Percentiles rank a stretch among this genome's conserved stretches.
Evolutionary conservation across 2,797 vertebrate genomes (phyloP).

Genomic region (Glossophaga mutica): DNA sequence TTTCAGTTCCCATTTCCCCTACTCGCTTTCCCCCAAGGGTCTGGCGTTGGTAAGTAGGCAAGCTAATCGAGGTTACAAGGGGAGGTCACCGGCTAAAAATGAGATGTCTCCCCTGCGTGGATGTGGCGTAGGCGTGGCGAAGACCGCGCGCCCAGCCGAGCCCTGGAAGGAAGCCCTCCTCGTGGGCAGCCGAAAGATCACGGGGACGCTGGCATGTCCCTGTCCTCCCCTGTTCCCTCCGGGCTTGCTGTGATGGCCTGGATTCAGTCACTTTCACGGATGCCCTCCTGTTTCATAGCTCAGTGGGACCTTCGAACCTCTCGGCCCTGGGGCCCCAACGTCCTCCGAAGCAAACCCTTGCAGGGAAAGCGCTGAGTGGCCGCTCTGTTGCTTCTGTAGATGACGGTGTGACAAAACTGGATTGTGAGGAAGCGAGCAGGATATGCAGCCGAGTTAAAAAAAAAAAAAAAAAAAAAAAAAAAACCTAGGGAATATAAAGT

Average conservation of each 20-base stretch:
- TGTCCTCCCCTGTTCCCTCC: background rate
- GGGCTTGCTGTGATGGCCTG: background rate
- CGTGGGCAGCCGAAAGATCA: accelerated
- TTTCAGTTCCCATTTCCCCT: background rate
- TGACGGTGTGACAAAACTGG: background rate
- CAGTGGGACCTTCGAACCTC: background rate
- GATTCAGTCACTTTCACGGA: background rate
- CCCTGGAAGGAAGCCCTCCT: background rate
- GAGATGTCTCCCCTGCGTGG: background rate
- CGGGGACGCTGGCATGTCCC: background rate
- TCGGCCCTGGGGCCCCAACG: background rate
- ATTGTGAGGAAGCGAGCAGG: background rate
- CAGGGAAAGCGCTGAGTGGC: background rate
- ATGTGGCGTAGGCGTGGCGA: background rate
- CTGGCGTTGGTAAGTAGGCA: background rate
- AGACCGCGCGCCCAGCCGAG: background rate
- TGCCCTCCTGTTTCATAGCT: background rate
- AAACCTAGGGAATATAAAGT: background rate
- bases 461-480: too few relatives aligned
- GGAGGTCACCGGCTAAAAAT: background rate
- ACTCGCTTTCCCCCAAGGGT: background rate
- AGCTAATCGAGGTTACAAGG: background rate
- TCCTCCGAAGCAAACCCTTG: background rate
- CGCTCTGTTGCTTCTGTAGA: background rate
- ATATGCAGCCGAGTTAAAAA: background rate